Evolutionary conservation across 2,113 vertebrate species (phyloP).

Genomic region (Oryzias celebensis): DNA sequence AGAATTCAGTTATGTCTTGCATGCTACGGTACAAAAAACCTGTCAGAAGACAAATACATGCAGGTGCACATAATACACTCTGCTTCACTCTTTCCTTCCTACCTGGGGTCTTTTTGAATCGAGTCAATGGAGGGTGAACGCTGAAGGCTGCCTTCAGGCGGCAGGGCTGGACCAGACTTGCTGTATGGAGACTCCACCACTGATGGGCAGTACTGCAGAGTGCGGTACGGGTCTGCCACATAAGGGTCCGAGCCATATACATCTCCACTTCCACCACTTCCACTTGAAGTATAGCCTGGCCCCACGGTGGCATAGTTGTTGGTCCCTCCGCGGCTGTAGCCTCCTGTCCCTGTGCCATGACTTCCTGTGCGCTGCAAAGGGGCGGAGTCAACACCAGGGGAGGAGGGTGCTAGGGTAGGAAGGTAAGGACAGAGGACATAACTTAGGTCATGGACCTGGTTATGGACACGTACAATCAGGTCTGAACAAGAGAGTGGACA

Average conservation of each 20-base stretch:
- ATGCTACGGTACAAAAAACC: background rate
- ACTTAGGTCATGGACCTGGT: constrained; percentile 89
- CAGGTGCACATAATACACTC: constrained; percentile 7
- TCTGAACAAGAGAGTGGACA: constrained; percentile 75
- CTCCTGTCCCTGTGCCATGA: constrained; percentile 84
- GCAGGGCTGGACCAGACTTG: constrained; percentile 97
- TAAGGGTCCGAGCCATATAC: constrained; percentile 79
- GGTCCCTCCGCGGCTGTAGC: constrained; percentile 78
- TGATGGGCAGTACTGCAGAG: constrained; percentile 97
- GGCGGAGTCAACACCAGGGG: constrained; percentile 99
- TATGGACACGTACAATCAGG: constrained; percentile 90
- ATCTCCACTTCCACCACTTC: constrained; percentile 51
- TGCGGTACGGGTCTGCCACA: constrained; percentile 95
- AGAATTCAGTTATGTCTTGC: background rate
- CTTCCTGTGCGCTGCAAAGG: constrained; percentile 98
- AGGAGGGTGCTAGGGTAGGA: constrained; percentile 98
- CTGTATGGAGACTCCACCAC: constrained; percentile 98
- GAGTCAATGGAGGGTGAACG: constrained; percentile 98
- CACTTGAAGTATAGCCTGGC: constrained; percentile 90
- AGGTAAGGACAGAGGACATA: constrained; percentile 99
- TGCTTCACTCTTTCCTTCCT: constrained; percentile 29
- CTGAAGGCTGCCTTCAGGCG: constrained; percentile 94
- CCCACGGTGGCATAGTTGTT: constrained; percentile 76
- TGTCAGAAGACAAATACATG: background rate
- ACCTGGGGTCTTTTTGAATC: constrained; percentile 99